Evolutionary conservation across 2,113 vertebrate species (phyloP).

Genomic region (Apteryx mantelli): DNA sequence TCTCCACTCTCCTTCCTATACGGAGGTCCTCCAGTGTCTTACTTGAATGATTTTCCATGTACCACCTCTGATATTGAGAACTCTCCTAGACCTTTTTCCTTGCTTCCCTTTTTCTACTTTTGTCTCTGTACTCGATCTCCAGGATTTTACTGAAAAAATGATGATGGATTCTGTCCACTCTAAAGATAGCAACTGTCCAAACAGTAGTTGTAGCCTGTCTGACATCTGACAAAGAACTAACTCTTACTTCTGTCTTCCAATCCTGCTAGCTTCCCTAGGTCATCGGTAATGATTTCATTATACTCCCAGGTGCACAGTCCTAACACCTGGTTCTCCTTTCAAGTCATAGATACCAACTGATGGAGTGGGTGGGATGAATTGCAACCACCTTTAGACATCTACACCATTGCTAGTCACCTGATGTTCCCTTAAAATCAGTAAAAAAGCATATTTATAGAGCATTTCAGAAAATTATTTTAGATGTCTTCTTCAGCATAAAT

Average conservation of each 20-base stretch:
- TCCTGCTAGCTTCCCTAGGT: neutral
- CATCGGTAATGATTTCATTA: neutral
- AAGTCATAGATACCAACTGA: neutral
- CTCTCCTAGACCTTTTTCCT: neutral
- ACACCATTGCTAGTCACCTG: neutral
- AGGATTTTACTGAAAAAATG: neutral
- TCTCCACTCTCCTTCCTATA: neutral
- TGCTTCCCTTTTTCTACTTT: neutral
- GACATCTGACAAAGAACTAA: neutral
- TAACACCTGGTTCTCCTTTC: neutral
- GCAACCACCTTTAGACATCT: neutral
- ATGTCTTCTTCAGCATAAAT: neutral
- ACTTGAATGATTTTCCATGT: neutral
- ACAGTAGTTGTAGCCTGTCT: neutral
- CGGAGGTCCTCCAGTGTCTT: neutral
- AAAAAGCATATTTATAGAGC: neutral
- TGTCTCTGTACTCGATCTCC: neutral
- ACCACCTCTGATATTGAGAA: neutral
- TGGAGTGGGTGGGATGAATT: neutral
- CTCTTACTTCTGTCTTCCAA: neutral
- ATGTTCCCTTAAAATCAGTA: neutral
- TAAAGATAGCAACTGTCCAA: neutral
- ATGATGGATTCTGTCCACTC: neutral
- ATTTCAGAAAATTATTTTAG: neutral
- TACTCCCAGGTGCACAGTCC: neutral